A percentile compares a stretch with the other conserved stretches of the same genome.
Conservation (phyloP, 2,797 vertebrate species). For the Natrix natrix region DNA sequence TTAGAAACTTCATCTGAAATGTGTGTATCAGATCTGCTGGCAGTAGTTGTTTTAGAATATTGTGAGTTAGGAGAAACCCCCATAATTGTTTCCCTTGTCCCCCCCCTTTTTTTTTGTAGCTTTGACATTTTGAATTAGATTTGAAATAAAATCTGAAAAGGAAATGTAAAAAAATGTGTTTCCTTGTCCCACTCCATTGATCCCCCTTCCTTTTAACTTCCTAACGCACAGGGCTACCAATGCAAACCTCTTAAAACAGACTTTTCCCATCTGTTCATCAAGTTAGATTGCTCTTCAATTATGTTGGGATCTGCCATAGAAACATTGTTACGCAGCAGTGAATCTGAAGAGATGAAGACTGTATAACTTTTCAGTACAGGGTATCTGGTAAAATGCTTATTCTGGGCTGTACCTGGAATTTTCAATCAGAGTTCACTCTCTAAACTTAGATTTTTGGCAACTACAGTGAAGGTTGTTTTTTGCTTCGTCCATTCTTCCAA, state of each 20-base stretch:
- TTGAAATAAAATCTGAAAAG: conserved; percentile 87
- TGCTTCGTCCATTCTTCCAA: neutral
- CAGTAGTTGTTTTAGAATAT: conserved; percentile 88
- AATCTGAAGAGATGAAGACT: conserved; percentile 18
- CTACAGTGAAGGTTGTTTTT: neutral
- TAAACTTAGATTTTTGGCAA: neutral
- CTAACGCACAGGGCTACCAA: conserved; percentile 55
- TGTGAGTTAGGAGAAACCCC: conserved; percentile 75
- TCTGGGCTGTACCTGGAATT: neutral
- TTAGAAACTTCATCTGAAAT: conserved; percentile 80
- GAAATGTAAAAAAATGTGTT: conserved; percentile 64
- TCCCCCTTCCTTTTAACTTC: conserved; percentile 45
- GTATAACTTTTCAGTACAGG: conserved; percentile 12
- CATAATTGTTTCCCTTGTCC: conserved; percentile 73
- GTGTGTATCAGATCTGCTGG: conserved; percentile 84
- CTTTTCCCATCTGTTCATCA: conserved; percentile 7
- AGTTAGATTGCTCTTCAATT: neutral
- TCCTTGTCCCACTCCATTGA: conserved; percentile 66
- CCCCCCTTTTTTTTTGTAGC: conserved; percentile 83
- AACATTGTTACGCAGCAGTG: neutral
- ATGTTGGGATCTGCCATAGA: neutral
- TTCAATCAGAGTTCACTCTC: neutral
- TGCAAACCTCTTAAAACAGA: conserved; percentile 38
- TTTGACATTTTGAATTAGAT: conserved; percentile 88
- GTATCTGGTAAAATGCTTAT: conserved; percentile 25